Conservation (phyloP, 2,888 invertebrate genomes). For the Fabriciana adippe region DNA sequence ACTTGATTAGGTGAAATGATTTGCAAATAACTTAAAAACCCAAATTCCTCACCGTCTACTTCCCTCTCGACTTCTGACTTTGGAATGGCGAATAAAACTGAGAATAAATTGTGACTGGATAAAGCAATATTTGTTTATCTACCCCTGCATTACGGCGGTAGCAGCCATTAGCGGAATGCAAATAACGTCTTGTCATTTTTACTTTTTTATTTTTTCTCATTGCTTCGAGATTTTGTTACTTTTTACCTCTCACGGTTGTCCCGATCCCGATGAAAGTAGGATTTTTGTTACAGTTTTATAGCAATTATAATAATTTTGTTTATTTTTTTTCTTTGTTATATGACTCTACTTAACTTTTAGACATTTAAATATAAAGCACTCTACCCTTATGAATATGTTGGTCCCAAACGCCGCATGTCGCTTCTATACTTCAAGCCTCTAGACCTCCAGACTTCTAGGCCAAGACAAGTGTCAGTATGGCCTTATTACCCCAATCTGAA, state of each 20-base stretch:
- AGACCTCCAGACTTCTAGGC: slow-evolving; percentile 21
- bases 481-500: slow-evolving; percentile 21
- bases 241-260: slow-evolving; percentile 55
- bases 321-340: too few species aligned
- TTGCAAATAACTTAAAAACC: slow-evolving; percentile 77
- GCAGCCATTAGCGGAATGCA: slow-evolving; percentile 80
- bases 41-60: slow-evolving; percentile 73
- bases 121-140: slow-evolving; percentile 82
- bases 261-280: slow-evolving; percentile 53
- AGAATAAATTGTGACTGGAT: slow-evolving; percentile 82
- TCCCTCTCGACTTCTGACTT: slow-evolving; percentile 69
- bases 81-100: slow-evolving; percentile 74
- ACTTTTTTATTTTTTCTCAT: slow-evolving; percentile 78
- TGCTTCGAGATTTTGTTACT: slow-evolving; percentile 58
- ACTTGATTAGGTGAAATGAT: slow-evolving; percentile 79
- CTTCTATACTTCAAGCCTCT: slow-evolving; percentile 18
- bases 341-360: not conserved
- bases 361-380: slow-evolving; percentile 7
- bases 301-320: too few species aligned
- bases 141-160: slow-evolving; percentile 78
- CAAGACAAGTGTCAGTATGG: slow-evolving; percentile 23
- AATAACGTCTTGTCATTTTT: slow-evolving; percentile 82
- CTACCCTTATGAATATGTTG: slow-evolving; percentile 4
- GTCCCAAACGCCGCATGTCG: slow-evolving; percentile 5
- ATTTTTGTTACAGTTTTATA: slow-evolving; percentile 41